Evolutionary conservation across 2,888 invertebrate genomes (phyloP), one percentile per base, ranked within the genome.

Genomic region (Sphaeridia pumilis): DNA sequence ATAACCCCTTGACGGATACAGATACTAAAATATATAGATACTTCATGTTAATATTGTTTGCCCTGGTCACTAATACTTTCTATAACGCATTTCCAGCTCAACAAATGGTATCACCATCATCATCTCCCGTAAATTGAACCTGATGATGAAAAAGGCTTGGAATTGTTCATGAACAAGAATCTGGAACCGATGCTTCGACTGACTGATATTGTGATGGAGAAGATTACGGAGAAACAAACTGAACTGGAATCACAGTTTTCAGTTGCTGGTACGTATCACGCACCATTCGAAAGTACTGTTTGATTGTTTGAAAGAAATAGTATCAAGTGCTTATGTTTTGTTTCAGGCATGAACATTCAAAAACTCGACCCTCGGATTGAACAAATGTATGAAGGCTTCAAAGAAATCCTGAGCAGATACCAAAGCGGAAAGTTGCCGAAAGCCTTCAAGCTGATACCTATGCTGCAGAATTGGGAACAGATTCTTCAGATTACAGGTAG

Each of bases 401-500:
- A 86, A 60, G 83, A 87, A 70, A 86, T 97, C 2, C 75, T 99
- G 65, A 75, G 78, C 60, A 84, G 83, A 65, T 98, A 95, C 70
- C 79, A 97, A 58, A 90, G 88, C 69, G 98, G 98, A 24, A 94
- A 93, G 74, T 74, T 99, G 31, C 98, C 98, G 0, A 97, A 98
- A 71, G 93, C 95, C 1, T 97, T 98, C 70, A 98, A 99, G 77
- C 83, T 94, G 67, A 81, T 98, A 58, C 97, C 97, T 2, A 82
- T 82, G 69, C 74, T 95, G 52, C 77, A 79, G 54, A 93, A 94
- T 71, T 97, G 95, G 95, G 94, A 94, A 69, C 89, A 93, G 71
- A 80, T 89, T 64, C 71, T 89, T 22, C 83, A 83, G 63, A 76
- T 88, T 25, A 87, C 87, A 24, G 75, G 78, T 70, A 65, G 67